Evolutionary conservation across 2,797 vertebrate species (phyloP), one percentile per base, ranked within the genome.

Genomic region (Micrastur ruficollis): DNA sequence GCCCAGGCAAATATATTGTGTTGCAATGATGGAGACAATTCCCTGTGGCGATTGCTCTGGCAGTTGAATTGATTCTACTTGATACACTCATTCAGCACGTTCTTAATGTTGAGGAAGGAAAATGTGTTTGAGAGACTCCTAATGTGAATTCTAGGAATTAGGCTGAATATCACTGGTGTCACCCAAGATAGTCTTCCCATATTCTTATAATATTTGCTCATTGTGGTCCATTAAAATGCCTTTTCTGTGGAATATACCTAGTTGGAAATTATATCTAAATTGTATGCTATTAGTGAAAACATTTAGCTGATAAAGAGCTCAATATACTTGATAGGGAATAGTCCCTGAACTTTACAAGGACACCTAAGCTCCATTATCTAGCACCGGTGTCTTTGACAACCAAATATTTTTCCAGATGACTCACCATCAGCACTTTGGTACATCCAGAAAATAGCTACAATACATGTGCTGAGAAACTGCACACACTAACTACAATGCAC

Each of bases 51-150:
- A 75, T 86, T 96, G 72, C 14, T 36, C 47, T 96, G 83, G 91
- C 92, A 93, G 68, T 53, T 93, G 90, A 90, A 52, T 85, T 97
- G 73, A 92, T 95, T 96, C 73, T 85, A 97, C 78, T 71, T 96
- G 92, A 89, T 94, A 89, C 46, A 80, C 38, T 49, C 8, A 96
- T 82, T 97, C 71, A 44, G 53, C 4, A 2, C 66, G 49, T 50
- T 84, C 66, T 87, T 72, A 82, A 72, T 42, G 11, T 8, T 76
- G 93, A 96, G 84, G 42, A 89, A 85, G 44, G 68, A 95, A 96
- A 94, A 93, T n/a, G 27, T 73, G 27, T 14, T 94, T 93, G 74
- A 85, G 82, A 94, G 59, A 73, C 22, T 96, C 34, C 62, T 52
- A 38, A 76, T 27, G 20, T 53, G 76, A 93, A 59, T 68, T 52